These are phyloP conservation scores for Drosophila bunnanda DNA, from an alignment of 2,888 invertebrate species.

Conservation along the genomic window DNA sequence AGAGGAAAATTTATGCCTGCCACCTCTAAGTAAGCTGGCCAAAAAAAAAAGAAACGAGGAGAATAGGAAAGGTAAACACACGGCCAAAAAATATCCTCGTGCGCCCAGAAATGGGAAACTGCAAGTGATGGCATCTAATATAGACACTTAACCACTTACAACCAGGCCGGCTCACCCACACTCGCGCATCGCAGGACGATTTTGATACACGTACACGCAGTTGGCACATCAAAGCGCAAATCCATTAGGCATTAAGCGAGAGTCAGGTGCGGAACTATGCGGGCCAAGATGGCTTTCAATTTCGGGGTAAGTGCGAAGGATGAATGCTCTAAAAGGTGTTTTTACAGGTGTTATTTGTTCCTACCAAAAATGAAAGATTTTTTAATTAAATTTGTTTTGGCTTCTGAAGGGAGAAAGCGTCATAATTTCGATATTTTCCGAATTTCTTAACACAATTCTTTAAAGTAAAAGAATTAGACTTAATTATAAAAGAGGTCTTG, in stretches of 20 bases:
- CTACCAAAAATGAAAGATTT: too few relatives aligned
- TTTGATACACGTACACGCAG: conserved; percentile 51
- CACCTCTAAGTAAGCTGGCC: conserved; percentile 47
- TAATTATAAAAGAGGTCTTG: too few relatives aligned
- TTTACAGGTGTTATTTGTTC: too few relatives aligned
- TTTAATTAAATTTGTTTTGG: too few relatives aligned
- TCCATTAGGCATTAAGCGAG: conserved; percentile 69
- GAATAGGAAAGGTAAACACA: conserved; percentile 2
- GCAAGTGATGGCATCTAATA: conserved; percentile 70
- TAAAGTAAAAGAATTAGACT: too few relatives aligned
- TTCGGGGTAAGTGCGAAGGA: conserved; percentile 2
- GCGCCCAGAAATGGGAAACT: conserved; percentile 44
- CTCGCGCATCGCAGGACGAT: conserved; percentile 18
- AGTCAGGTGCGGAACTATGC: conserved; percentile 38
- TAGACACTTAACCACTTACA: conserved; percentile 66
- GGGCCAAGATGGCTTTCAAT: conserved; percentile 7
- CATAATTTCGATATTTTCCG: too few relatives aligned
- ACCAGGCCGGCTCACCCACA: conserved; percentile 23
- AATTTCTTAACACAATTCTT: too few relatives aligned
- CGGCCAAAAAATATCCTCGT: conserved; percentile 34
- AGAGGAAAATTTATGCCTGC: conserved; percentile 61
- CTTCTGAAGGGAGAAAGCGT: too few relatives aligned
- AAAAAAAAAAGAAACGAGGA: conserved; percentile 8
- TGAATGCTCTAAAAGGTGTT: conserved; percentile 16
- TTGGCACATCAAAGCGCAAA: conserved; percentile 75